Evolutionary conservation across 2,113 vertebrate species (phyloP).

Genomic region (Microtus ochrogaster): DNA sequence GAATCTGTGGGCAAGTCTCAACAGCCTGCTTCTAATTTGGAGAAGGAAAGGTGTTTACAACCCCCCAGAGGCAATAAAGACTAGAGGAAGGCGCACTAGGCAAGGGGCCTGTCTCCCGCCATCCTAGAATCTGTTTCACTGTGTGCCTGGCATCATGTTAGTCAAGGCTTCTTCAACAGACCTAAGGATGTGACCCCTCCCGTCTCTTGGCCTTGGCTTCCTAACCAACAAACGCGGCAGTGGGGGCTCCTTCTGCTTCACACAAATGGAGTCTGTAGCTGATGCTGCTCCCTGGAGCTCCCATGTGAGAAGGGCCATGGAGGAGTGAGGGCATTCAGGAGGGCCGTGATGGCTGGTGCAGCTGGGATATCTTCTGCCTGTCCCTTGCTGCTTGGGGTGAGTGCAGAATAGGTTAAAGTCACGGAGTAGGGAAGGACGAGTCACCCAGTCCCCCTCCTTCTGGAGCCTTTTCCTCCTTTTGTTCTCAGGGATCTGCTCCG

Average conservation of each 20-base stretch:
- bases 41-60: slow-evolving; percentile 56
- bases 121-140: neutral
- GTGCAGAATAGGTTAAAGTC: slow-evolving; percentile 59
- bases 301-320: slow-evolving; percentile 66
- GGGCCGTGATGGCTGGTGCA: neutral
- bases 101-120: neutral
- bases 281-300: slow-evolving; percentile 39
- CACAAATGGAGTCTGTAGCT: neutral
- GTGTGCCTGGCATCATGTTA: neutral
- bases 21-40: slow-evolving; percentile 61
- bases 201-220: neutral
- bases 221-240: neutral
- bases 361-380: neutral
- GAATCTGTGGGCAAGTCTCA: slow-evolving; percentile 73
- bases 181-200: neutral
- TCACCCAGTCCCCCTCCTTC: slow-evolving; percentile 9
- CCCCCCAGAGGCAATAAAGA: neutral
- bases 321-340: slow-evolving; percentile 43
- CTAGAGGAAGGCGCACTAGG: neutral
- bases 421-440: accelerated
- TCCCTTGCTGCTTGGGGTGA: neutral
- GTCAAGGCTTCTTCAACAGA: neutral
- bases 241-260: neutral
- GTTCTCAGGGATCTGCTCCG: slow-evolving; percentile 83
- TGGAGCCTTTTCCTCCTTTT: slow-evolving; percentile 68